Evolutionary conservation across 2,797 vertebrate genomes (phyloP).

Genomic region (Sternarchorhynchus goeldii): DNA sequence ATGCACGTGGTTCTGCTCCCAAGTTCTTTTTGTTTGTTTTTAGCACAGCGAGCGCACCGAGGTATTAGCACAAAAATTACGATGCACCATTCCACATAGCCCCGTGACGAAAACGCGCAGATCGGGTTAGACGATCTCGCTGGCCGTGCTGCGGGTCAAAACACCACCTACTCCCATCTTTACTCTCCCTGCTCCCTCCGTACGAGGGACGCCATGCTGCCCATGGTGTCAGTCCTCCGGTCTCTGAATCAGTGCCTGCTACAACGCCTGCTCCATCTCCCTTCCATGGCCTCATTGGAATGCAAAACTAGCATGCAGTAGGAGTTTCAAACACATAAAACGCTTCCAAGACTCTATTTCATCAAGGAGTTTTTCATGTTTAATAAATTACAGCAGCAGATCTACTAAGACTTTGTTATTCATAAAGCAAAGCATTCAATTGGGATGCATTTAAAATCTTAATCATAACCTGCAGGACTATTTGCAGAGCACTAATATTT

Average conservation of each 20-base stretch:
- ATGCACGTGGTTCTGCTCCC: slow-evolving; percentile 1
- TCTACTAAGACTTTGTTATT: slow-evolving; percentile 97
- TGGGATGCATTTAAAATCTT: slow-evolving; percentile 94
- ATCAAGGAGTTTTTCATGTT: slow-evolving; percentile 98
- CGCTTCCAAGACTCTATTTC: slow-evolving; percentile 95
- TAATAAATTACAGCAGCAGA: slow-evolving; percentile 94
- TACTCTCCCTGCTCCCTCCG: not conserved
- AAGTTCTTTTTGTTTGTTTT: slow-evolving; percentile 20
- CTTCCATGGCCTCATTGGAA: slow-evolving; percentile 89
- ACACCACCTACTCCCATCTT: not conserved
- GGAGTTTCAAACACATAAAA: slow-evolving; percentile 97
- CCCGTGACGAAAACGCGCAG: not conserved
- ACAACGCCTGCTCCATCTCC: slow-evolving; percentile 84
- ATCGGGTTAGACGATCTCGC: not conserved
- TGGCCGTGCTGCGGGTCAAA: not conserved
- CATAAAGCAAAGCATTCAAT: slow-evolving; percentile 92
- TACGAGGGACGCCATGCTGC: not conserved
- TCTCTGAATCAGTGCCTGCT: slow-evolving; percentile 83
- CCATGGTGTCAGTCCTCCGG: slow-evolving; percentile 26
- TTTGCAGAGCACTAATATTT: slow-evolving; percentile 93
- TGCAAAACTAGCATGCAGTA: slow-evolving; percentile 90
- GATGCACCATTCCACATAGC: not conserved
- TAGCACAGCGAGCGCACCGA: not conserved
- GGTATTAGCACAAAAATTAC: not conserved
- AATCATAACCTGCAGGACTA: slow-evolving; percentile 95